Evolutionary conservation across 2,888 invertebrate genomes (phyloP).

Genomic region (Cepaea hortensis): DNA sequence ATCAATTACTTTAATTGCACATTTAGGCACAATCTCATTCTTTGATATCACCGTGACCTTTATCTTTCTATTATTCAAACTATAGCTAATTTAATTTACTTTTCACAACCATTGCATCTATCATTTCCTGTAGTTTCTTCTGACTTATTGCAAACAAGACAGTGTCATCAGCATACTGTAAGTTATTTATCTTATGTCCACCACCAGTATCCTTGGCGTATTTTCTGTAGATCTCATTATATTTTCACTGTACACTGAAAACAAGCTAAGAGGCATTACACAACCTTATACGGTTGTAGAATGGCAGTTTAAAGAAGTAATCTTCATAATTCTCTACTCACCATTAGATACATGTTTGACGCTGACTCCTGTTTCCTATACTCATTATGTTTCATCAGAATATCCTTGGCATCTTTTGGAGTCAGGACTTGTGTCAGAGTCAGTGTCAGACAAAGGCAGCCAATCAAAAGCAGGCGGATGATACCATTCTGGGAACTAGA

Average conservation of each 20-base stretch:
- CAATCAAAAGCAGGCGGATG: not conserved
- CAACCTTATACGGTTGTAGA: not conserved
- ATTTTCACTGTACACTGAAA: too few relatives aligned
- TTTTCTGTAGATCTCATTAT: too few relatives aligned
- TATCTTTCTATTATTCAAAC: not conserved
- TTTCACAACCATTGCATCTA: too few relatives aligned
- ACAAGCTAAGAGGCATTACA: too few relatives aligned
- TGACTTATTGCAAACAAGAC: too few relatives aligned
- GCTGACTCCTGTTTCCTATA: conserved; percentile 58
- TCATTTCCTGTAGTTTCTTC: too few relatives aligned
- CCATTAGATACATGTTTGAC: conserved; percentile 60
- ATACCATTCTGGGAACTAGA: conserved; percentile 1
- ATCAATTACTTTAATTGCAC: too few relatives aligned
- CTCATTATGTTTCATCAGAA: conserved; percentile 58
- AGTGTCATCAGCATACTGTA: too few relatives aligned
- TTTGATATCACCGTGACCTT: too few relatives aligned
- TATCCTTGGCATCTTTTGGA: conserved; percentile 15
- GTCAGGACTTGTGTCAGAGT: not conserved
- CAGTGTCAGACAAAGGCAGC: not conserved
- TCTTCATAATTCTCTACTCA: conserved; percentile 32
- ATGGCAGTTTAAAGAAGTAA: not conserved
- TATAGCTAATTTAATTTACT: not conserved
- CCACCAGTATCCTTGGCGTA: too few relatives aligned
- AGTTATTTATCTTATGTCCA: too few relatives aligned
- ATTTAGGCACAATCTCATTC: too few relatives aligned